These are phyloP conservation scores for Siniperca chuatsi DNA, from an alignment of 2,113 vertebrate species.

Conservation along the genomic window DNA sequence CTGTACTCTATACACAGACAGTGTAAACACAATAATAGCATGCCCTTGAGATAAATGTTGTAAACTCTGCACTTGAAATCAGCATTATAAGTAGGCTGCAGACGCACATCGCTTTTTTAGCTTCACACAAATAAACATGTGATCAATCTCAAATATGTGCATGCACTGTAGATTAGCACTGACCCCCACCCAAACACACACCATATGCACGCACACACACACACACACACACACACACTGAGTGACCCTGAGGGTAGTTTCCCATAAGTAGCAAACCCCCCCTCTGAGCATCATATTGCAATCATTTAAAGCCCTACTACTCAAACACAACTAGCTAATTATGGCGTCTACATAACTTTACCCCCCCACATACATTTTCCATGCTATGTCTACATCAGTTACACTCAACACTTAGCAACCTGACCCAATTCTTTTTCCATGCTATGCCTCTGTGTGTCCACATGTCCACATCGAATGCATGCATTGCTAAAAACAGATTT, in stretches of 20 bases:
- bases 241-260: conserved; percentile 41
- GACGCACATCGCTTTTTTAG: conserved; percentile 23
- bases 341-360: conserved; percentile 70
- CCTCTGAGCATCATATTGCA: conserved; percentile 67
- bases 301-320: conserved; percentile 66
- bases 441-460: conserved; percentile 36
- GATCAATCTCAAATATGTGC: conserved; percentile 51
- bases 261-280: conserved; percentile 55
- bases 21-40: conserved; percentile 38
- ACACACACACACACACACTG: conserved; percentile 14
- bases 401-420: conserved; percentile 30
- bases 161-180: conserved; percentile 40
- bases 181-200: conserved; percentile 42
- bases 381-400: conserved; percentile 63
- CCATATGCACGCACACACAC: conserved; percentile 25
- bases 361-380: conserved; percentile 67
- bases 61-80: conserved; percentile 15
- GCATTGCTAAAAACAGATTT: conserved; percentile 47
- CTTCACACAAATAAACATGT: conserved; percentile 50
- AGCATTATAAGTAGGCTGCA: conserved; percentile 22
- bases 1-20: conserved; percentile 4
- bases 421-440: conserved; percentile 60
- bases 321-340: conserved; percentile 74
- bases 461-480: conserved; percentile 45
- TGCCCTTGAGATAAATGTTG: not conserved